These are phyloP conservation scores for Eremobia ochroleuca DNA, from an alignment of 2,888 invertebrate species.

Conservation along the genomic window DNA sequence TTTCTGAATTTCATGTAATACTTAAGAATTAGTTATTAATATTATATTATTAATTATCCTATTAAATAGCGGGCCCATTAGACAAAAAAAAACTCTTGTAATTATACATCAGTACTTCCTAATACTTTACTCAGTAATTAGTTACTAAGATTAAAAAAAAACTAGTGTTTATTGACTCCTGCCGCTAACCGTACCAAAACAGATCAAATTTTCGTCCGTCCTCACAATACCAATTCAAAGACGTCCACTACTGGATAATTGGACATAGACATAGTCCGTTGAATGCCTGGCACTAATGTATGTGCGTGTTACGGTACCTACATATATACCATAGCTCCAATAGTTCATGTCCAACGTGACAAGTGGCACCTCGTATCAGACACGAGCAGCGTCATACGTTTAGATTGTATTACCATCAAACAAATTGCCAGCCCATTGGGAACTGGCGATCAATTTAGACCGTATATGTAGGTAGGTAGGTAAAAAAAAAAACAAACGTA, in stretches of 20 bases:
- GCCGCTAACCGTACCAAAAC: not conserved
- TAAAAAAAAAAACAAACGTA: slow-evolving; percentile 26
- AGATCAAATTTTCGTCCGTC: not conserved
- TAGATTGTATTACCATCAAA: slow-evolving; percentile 46
- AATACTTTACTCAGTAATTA: not conserved
- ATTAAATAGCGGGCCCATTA: too few relatives aligned
- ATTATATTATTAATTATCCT: too few relatives aligned
- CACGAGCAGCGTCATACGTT: slow-evolving; percentile 37
- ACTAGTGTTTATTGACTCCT: not conserved
- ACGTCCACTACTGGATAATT: not conserved
- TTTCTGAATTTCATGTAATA: not conserved
- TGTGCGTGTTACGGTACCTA: slow-evolving; percentile 12
- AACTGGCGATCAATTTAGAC: slow-evolving; percentile 26
- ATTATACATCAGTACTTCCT: not conserved
- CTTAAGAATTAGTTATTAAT: not conserved
- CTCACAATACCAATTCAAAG: slow-evolving; percentile 6
- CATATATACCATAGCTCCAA: slow-evolving; percentile 18
- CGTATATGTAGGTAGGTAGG: not conserved
- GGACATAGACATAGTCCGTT: slow-evolving; percentile 10
- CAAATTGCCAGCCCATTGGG: slow-evolving; percentile 44
- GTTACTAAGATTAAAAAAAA: not conserved
- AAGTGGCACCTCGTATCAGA: slow-evolving; percentile 44
- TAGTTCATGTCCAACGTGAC: slow-evolving; percentile 54
- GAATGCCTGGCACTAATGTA: slow-evolving; percentile 34
- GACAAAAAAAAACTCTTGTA: too few relatives aligned